Evolutionary conservation across 2,888 invertebrate genomes (phyloP), one percentile per base, ranked within the genome.

Genomic region (Pammene aurita): DNA sequence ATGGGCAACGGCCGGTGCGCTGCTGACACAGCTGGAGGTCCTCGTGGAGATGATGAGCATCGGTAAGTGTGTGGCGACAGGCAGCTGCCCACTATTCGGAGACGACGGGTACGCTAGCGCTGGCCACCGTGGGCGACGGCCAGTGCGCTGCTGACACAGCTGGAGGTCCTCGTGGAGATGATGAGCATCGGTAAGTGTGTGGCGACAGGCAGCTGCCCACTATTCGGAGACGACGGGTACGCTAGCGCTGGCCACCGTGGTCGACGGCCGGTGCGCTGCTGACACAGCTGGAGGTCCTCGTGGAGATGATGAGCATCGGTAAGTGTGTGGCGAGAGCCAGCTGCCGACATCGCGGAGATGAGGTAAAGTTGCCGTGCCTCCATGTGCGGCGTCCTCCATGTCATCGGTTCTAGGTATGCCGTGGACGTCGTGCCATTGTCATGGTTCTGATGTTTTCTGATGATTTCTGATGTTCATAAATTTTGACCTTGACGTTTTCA

Each of bases 1-100:
- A 90, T 97, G 68, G 93, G 41, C 41, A 41, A 95, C 52, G 97
- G 97, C 52, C 98, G 98, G 0, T 7, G 96, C 98, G 0, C 94
- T 98, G 34, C 84, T 98, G 69, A 95, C 98, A 71, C 95, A 95
- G 71, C 93, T 98, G 61, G 97, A 97, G 80, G 96, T 98, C 7
- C 94, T 98, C 0, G 98, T 98, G 11, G 98, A 98, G 92, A 98
- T 98, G 98, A 98, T 98, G 97, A 98, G 98, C 74, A 98, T 98
- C 75, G 98, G 96, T 96, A 86, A 93, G 89, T 83, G 26, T 35
- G 35, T 7, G 35, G 35, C 35, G 35, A 35, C 35, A 35, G 35
- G 35, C 35, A 35, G 35, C 35, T 35, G 35, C 5, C 35, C 35
- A 35, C 5, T 7, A 35, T 35, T 7, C 7, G 5, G 35, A 35